phyloP scores from a whole-genome alignment of 2,888 invertebrate genomes.

The Salticus scenicus region DNA sequence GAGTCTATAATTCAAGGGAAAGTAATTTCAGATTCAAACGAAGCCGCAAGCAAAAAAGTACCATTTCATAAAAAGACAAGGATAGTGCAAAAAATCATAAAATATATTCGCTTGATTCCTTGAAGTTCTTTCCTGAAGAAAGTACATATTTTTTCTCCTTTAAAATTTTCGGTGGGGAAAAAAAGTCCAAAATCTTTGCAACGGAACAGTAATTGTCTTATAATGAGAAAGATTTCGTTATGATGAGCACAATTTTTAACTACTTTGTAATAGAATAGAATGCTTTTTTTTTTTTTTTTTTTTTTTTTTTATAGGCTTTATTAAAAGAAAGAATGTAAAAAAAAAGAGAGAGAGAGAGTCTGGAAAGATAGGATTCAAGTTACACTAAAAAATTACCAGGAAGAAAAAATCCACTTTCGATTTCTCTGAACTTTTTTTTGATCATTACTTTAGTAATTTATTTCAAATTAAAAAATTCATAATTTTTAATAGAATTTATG shows the following conservation, averaged over 20 bases:
- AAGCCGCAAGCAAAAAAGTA: too few relatives aligned
- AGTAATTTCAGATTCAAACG: too few relatives aligned
- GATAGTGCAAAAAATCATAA: too few relatives aligned
- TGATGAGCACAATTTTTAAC: neutral
- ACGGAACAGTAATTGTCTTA: neutral
- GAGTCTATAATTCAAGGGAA: too few relatives aligned
- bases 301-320: neutral
- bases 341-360: too few relatives aligned
- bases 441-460: conserved; percentile 3
- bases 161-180: too few relatives aligned
- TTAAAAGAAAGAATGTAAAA: neutral
- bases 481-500: conserved; percentile 2
- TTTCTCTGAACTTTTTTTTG: neutral
- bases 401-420: neutral
- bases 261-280: neutral
- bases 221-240: neutral
- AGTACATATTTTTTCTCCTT: too few relatives aligned
- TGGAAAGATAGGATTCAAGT: neutral
- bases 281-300: too few relatives aligned
- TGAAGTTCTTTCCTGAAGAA: too few relatives aligned
- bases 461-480: neutral
- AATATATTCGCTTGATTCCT: too few relatives aligned
- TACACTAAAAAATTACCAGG: neutral
- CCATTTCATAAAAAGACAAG: too few relatives aligned
- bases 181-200: too few relatives aligned